Conservation (phyloP, 1,140 invertebrate genomes). For the Lasaia peninsularis region DNA sequence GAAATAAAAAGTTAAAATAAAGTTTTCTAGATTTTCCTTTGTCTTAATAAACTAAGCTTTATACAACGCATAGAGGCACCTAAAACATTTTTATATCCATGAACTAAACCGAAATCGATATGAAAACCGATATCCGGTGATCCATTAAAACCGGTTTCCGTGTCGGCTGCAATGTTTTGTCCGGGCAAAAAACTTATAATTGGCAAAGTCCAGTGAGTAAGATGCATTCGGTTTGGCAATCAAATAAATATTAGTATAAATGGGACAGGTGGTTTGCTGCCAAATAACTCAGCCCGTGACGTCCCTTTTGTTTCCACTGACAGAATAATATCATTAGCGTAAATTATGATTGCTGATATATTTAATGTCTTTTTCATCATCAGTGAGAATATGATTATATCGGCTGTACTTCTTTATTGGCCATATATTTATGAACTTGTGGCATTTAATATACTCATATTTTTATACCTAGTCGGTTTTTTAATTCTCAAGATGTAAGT, state of each 20-base stretch:
- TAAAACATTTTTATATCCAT: slow-evolving; percentile 3
- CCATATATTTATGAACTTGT: background rate
- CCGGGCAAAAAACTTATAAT: slow-evolving; percentile 6
- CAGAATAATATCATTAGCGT: slow-evolving; percentile 30
- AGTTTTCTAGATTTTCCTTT: too few species aligned
- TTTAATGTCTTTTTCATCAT: slow-evolving; percentile 19
- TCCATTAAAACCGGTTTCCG: too few species aligned
- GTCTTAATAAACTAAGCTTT: too few species aligned
- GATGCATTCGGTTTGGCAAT: slow-evolving; percentile 31
- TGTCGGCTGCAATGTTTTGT: too few species aligned
- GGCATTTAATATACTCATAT: too few species aligned
- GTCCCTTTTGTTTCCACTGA: slow-evolving; percentile 31
- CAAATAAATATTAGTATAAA: slow-evolving; percentile 42
- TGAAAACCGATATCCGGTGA: too few species aligned
- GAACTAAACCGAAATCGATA: too few species aligned
- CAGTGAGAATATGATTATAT: slow-evolving; percentile 5
- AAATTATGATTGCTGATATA: slow-evolving; percentile 25
- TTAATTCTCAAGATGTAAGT: too few species aligned
- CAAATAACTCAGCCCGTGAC: slow-evolving; percentile 32
- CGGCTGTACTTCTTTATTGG: background rate
- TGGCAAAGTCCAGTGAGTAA: slow-evolving; percentile 15
- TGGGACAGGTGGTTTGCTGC: slow-evolving; percentile 32
- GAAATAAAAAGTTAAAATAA: too few species aligned
- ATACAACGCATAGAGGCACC: too few species aligned
- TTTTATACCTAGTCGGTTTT: too few species aligned